phyloP scores from a whole-genome alignment of 2,888 invertebrate genomes.

The Atethmia centrago region DNA sequence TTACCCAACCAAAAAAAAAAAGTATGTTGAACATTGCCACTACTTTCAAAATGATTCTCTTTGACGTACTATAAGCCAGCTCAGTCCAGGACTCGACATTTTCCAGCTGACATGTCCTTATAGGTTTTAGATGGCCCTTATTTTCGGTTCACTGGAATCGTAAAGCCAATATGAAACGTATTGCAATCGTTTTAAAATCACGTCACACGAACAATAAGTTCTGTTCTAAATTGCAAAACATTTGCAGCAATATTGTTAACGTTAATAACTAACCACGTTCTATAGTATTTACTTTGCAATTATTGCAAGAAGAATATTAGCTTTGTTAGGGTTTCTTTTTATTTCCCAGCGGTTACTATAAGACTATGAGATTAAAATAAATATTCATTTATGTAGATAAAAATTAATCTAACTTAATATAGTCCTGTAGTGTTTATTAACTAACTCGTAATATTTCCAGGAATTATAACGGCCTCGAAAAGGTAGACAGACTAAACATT shows the following conservation, averaged over 20 bases:
- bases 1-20: too few relatives aligned
- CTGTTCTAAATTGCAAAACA: slow-evolving; percentile 27
- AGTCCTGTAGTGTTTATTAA: slow-evolving; percentile 4
- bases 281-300: slow-evolving; percentile 34
- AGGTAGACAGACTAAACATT: background rate
- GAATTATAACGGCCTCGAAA: background rate
- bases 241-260: slow-evolving; percentile 28
- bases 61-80: slow-evolving; percentile 5
- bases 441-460: slow-evolving; percentile 3
- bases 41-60: slow-evolving; percentile 19
- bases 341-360: slow-evolving; percentile 39
- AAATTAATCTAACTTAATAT: slow-evolving; percentile 8
- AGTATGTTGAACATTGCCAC: slow-evolving; percentile 4
- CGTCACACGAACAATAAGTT: slow-evolving; percentile 18
- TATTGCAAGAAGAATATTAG: slow-evolving; percentile 28
- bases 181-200: slow-evolving; percentile 22
- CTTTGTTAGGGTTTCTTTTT: slow-evolving; percentile 24
- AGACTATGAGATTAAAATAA: slow-evolving; percentile 16
- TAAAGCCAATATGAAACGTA: slow-evolving; percentile 11
- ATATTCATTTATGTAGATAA: slow-evolving; percentile 32
- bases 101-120: slow-evolving; percentile 15
- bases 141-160: slow-evolving; percentile 26
- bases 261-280: slow-evolving; percentile 24
- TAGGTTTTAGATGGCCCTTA: slow-evolving; percentile 21
- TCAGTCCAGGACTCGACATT: slow-evolving; percentile 6